A percentile compares a stretch with the other conserved stretches of the same genome.
Evolutionary conservation across 2,888 invertebrate genomes (phyloP).

Genomic region (Orchestes rusci): DNA sequence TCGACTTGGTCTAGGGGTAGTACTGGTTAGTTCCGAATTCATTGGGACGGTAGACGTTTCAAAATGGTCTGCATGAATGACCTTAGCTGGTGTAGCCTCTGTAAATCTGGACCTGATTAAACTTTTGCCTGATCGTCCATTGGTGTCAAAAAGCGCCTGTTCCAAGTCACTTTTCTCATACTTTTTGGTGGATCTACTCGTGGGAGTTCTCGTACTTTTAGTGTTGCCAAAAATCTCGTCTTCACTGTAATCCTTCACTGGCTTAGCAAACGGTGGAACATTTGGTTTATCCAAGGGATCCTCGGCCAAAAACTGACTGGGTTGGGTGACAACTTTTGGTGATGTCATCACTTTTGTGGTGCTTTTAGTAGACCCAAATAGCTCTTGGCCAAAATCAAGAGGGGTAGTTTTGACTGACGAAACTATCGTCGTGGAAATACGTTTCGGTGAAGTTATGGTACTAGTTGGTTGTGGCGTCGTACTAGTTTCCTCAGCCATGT

Average conservation of each 20-base stretch:
- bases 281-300: too few relatives aligned
- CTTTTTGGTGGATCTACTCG: conserved; percentile 12
- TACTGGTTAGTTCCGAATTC: conserved; percentile 14
- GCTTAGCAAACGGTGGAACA: too few relatives aligned
- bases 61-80: conserved; percentile 38
- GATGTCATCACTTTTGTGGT: too few relatives aligned
- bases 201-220: conserved; percentile 16
- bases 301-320: too few relatives aligned
- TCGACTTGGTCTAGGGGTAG: background rate
- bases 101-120: conserved; percentile 5
- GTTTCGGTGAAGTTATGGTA: too few relatives aligned
- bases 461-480: too few relatives aligned
- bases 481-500: too few relatives aligned
- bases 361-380: too few relatives aligned
- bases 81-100: conserved; percentile 23
- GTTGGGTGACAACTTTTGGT: too few relatives aligned
- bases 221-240: conserved; percentile 36
- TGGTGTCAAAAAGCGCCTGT: conserved; percentile 29
- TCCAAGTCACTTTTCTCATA: conserved; percentile 30
- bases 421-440: too few relatives aligned
- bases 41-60: conserved; percentile 29
- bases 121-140: conserved; percentile 14
- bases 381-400: too few relatives aligned
- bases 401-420: too few relatives aligned
- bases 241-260: conserved; percentile 26